A percentile compares a stretch with the other conserved stretches of the same genome.
Conservation (phyloP, 2,797 vertebrate genomes). For the Lepidocolaptes lacrymiger region DNA sequence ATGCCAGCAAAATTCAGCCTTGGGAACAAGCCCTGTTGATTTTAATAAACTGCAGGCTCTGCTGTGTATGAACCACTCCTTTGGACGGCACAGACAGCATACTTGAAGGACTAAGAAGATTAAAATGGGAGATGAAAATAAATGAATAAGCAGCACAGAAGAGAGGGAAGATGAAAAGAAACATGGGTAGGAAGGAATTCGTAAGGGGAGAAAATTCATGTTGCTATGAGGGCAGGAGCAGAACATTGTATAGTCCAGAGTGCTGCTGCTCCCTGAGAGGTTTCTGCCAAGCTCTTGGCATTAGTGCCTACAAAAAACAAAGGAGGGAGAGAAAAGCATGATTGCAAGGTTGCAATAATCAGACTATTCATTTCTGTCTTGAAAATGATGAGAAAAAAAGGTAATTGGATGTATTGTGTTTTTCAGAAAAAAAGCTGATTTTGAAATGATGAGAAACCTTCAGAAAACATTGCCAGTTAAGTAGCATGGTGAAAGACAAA, state of each 20-base stretch:
- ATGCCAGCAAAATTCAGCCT: neutral
- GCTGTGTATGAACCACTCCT: neutral
- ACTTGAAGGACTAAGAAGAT: slow-evolving; percentile 41
- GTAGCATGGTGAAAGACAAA: slow-evolving; percentile 56
- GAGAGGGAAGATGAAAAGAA: slow-evolving; percentile 33
- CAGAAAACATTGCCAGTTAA: slow-evolving; percentile 56
- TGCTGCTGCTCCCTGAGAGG: neutral
- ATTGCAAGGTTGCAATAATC: slow-evolving; percentile 23
- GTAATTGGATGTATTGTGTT: slow-evolving; percentile 45
- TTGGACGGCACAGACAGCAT: neutral
- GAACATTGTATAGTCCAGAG: neutral
- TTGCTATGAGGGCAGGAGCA: neutral
- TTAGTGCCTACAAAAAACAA: slow-evolving; percentile 21
- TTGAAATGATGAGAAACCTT: slow-evolving; percentile 42
- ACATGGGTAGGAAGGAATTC: neutral
- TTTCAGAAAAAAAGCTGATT: neutral
- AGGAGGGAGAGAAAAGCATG: neutral
- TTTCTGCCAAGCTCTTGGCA: slow-evolving; percentile 10
- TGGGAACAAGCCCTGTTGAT: neutral
- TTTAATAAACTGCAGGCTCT: neutral
- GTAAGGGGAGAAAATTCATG: neutral
- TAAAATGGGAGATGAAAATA: slow-evolving; percentile 25
- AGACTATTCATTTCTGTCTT: slow-evolving; percentile 27
- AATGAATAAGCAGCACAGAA: slow-evolving; percentile 31
- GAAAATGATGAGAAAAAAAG: slow-evolving; percentile 29